Base-by-base conservation (phyloP, 2,888 invertebrate species). In the Cheilosia soror region DNA sequence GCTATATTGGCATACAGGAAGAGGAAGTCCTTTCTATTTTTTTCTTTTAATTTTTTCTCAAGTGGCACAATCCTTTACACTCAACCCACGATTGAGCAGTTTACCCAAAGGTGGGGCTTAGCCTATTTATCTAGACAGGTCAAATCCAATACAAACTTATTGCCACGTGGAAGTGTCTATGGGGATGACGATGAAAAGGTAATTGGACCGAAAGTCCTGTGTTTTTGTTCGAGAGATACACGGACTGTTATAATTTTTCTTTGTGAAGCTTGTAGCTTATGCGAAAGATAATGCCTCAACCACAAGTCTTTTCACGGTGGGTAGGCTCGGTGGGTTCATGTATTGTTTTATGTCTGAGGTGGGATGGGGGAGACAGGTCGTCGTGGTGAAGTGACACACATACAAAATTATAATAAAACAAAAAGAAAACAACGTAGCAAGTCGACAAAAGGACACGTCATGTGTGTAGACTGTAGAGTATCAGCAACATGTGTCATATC, bases 401-500 rank as follows among this genome's bases (percentile, higher is more conserved):
- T 29, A 33, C 42, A 40, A n/a, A 49, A 27, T n/a, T 58, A 25
- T 15, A 33, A 29, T 15, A 7, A 47, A 58, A 47, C 7, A 37
- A 15, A 49, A 37, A 20, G 25, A 37, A 7, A 51, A 66, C 42
- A 47, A 29, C 51, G n/a, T 25, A 31, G 51, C n/a, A 29, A 25
- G 49, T 40, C 15, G 29, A 40, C 11, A 37, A 51, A 40, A 31
- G 49, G 4, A 37, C 7, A 5, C 60, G 9, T 25, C 25, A 20
- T 53, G 9, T 15, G 37, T 60, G 27, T 25, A 25, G 11, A 13
- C 2, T 44, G 47, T 15, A 5, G 11, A 60, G 31, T 51, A 58
- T 11, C 42, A 83, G 62, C 66, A 83, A 58, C 68, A 83, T 73
- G 72, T 83, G 63, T 63, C 73, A 69, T 79, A 69, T 69, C 49